Evolutionary conservation across 2,888 invertebrate species (phyloP).

Genomic region (Colletes collaris): DNA sequence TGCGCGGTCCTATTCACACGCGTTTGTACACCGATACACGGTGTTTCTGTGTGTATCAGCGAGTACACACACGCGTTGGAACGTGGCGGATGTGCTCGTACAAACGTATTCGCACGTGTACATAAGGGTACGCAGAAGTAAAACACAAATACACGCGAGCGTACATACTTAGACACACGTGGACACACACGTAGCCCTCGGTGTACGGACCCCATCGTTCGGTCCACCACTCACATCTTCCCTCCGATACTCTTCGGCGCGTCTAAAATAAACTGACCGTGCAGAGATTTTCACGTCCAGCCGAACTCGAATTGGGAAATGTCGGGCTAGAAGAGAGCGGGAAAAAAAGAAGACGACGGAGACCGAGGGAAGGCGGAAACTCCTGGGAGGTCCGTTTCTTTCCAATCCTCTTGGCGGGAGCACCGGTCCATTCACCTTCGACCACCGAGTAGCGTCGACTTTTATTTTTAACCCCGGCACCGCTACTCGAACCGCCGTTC

Average conservation of each 20-base stretch:
- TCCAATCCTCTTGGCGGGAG: conserved; percentile 42
- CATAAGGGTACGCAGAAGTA: not conserved
- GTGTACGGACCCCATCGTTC: not conserved
- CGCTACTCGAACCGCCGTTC: not conserved
- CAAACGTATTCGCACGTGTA: not conserved
- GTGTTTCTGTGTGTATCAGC: too few relatives aligned
- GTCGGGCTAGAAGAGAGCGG: conserved; percentile 45
- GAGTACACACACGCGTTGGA: too few relatives aligned
- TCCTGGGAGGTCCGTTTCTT: conserved; percentile 49
- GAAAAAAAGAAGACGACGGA: conserved; percentile 8
- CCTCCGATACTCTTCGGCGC: conserved; percentile 12
- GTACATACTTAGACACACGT: not conserved
- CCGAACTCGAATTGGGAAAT: conserved; percentile 67
- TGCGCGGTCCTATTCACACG: not conserved
- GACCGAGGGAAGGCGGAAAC: conserved; percentile 41
- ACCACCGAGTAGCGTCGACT: conserved; percentile 41
- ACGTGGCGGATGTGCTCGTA: too few relatives aligned
- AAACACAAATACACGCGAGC: not conserved
- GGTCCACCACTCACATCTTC: conserved; percentile 5
- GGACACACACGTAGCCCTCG: too few relatives aligned
- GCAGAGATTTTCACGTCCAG: conserved; percentile 69
- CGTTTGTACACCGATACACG: too few relatives aligned
- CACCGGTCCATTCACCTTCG: conserved; percentile 58
- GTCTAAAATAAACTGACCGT: conserved; percentile 72
- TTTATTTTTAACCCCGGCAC: conserved; percentile 46